phyloP scores from a whole-genome alignment of 1,140 invertebrate species.

The Lerema accius region DNA sequence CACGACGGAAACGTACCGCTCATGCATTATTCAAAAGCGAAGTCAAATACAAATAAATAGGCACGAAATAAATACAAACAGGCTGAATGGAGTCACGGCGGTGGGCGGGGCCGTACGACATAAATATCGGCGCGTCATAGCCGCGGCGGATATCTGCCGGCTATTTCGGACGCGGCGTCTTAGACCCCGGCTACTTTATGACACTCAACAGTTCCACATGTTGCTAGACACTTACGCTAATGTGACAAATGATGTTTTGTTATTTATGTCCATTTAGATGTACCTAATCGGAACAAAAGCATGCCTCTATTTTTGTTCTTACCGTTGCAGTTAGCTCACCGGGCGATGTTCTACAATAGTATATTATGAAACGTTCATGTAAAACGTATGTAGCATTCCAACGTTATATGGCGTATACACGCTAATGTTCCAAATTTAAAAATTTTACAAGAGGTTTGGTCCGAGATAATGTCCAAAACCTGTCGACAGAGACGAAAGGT shows the following conservation, averaged over 20 bases:
- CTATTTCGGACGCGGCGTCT: constrained; percentile 66
- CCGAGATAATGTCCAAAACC: no score
- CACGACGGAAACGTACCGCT: constrained; percentile 76
- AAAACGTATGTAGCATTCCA: no score
- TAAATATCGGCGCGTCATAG: constrained; percentile 78
- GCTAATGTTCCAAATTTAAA: no score
- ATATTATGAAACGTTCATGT: no score
- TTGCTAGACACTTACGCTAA: constrained; percentile 23
- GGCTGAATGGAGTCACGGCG: constrained; percentile 75
- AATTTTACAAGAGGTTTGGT: no score
- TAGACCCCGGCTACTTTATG: constrained; percentile 42
- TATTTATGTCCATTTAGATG: background rate
- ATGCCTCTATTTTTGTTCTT: no score
- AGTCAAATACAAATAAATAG: constrained; percentile 82
- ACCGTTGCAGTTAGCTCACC: no score
- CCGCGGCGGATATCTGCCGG: constrained; percentile 64
- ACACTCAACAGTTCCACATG: constrained; percentile 24
- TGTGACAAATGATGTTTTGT: constrained; percentile 9
- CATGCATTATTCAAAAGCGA: constrained; percentile 80
- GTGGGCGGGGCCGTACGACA: constrained; percentile 75
- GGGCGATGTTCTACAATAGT: no score
- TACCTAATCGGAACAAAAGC: no score
- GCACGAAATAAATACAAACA: constrained; percentile 81
- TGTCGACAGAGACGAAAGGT: no score
- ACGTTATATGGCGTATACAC: no score